Base-by-base conservation (phyloP, 2,113 vertebrate genomes). In the Varanus komodoensis region DNA sequence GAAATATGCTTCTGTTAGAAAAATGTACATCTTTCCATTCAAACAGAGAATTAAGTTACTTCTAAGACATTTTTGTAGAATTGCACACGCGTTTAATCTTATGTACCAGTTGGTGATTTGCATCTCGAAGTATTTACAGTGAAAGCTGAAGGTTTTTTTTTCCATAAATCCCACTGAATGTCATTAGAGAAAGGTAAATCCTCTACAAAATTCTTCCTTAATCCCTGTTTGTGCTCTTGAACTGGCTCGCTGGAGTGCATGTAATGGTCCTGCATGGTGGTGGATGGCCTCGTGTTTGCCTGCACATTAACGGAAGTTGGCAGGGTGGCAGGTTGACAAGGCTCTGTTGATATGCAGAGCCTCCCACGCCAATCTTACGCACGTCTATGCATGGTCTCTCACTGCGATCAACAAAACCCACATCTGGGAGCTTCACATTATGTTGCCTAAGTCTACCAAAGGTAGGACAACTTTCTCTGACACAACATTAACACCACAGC, bases 181-280 rank as follows among this genome's bases (percentile, higher is more conserved):
- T 78, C 61, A 78, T 52, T 68, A 78, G 57, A 89, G 17, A 84
- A 84, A 67, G 54, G 3, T 32, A 77, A 83, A 74, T 77, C 27
- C n/a, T 89, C 38, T 74, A n/a, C 23, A 64, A 87, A 87, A 61
- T 82, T 15, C 34, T 89, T 77, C 82, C 44, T 78, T 84, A 89
- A 52, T 78, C 19, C 14, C 15, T 32, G 17, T 27, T 50, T 84
- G 6, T 61, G 23, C 67, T 84, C 69, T 44, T 67, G 52, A 34
- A 34, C 68, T 50, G 61, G 38, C 25, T 32, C 9, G 15, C 34
- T 34, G 2, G 52, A 34, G 27, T 50, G 27, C 25, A 48, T 73
- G 44, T 67, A 48, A 75, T 64, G 17, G 52, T 73, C 57, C 64
- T 48, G 32, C 34, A 89, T 89, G 54, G 11, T 64, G 23, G 54